Evolutionary conservation across 2,797 vertebrate genomes (phyloP), one percentile per base, ranked within the genome.

Genomic region (Bryconaethiops microstoma): DNA sequence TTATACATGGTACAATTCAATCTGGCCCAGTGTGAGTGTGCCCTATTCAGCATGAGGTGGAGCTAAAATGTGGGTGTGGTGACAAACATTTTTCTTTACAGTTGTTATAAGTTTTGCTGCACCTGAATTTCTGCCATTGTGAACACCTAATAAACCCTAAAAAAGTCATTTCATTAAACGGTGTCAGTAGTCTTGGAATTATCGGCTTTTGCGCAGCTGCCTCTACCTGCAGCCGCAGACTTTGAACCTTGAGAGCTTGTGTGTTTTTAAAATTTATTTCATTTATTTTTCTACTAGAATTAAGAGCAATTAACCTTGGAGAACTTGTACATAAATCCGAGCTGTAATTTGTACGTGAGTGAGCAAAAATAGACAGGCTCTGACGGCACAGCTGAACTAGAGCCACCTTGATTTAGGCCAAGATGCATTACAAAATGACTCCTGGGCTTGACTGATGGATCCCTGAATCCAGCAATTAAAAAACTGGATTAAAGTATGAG

Each of bases 321-420:
- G 39, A 35, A 63, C 12, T 13, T 4, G 17, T 2, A 7, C 12
- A 16, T 6, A 50, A 52, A 67, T 14, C 21, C 23, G 52, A 77
- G 68, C 50, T 25, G 64, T 62, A 70, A 73, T 73, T 55, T 68
- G 52, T 55, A 45, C 19, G 45, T 70, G 72, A 55, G 59, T 55
- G 14, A 76, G 65, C 62, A 39, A 72, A 83, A 67, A n/a, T 35
- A 67, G 52, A 80, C 50, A 65, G 42, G 48, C 42, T 68, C 45
- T 62, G 12, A 63, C 35, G 76, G 70, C 62, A 45, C 39, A 71
- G 62, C 75, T 21, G 42, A 74, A 45, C 42, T 67, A 13, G 29
- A 57, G 52, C 29, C 54, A 35, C 39, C 54, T 74, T 60, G 39
- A 14, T 60, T 40, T 16, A 21, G 4, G n/a, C 35, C 13, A 2